These are phyloP conservation scores for Panthera uncia DNA, from an alignment of 2,113 vertebrate species.

Conservation along the genomic window DNA sequence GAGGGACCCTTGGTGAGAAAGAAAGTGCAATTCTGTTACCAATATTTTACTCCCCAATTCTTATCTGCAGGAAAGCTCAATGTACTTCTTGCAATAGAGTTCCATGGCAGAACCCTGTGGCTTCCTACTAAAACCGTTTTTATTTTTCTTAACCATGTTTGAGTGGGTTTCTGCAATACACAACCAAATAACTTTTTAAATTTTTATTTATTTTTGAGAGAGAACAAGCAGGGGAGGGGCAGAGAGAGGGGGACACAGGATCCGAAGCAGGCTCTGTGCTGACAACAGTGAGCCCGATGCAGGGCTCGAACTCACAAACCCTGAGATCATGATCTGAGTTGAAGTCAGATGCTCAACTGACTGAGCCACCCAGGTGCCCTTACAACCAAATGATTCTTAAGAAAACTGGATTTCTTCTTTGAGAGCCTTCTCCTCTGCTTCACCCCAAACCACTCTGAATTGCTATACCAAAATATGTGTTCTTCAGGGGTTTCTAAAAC, in stretches of 20 bases:
- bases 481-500: not conserved
- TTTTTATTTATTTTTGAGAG: no score
- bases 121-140: not conserved
- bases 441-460: not conserved
- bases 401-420: not conserved
- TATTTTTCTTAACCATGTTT: not conserved
- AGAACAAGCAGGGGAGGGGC: no score
- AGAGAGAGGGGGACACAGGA: no score
- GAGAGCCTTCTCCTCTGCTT: not conserved
- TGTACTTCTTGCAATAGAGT: not conserved
- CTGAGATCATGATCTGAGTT: no score
- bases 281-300: no score
- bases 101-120: not conserved
- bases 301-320: no score
- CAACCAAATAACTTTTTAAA: not conserved
- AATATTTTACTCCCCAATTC: not conserved
- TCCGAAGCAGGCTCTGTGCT: no score
- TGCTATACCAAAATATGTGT: not conserved
- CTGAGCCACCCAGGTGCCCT: no score
- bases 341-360: no score
- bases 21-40: not conserved
- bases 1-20: not conserved
- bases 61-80: not conserved
- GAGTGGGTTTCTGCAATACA: not conserved
- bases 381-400: not conserved